phyloP scores from a whole-genome alignment of 1,140 invertebrate species.

The Heliconius hewitsoni region DNA sequence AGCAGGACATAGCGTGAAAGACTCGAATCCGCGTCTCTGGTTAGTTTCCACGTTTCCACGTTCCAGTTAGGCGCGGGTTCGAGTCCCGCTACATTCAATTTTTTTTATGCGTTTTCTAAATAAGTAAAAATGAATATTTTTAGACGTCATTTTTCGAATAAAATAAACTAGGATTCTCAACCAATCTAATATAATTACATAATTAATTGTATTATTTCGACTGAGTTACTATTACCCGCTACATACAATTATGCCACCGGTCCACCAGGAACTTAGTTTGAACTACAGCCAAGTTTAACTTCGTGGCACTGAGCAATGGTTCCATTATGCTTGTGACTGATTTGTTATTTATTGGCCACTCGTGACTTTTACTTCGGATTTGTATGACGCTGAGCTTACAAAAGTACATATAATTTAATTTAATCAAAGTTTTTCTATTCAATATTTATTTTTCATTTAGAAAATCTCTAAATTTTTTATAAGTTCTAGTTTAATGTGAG shows the following conservation, averaged over 20 bases:
- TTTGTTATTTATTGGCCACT: slow-evolving; percentile 74
- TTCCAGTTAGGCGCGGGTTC: too few relatives aligned
- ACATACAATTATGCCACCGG: slow-evolving; percentile 45
- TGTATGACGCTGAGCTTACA: background rate
- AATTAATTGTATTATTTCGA: background rate
- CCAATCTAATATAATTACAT: background rate
- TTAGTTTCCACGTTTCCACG: too few relatives aligned
- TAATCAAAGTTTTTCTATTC: background rate
- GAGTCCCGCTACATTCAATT: too few relatives aligned
- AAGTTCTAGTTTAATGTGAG: too few relatives aligned
- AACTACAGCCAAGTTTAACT: slow-evolving; percentile 71
- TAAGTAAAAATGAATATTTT: too few relatives aligned
- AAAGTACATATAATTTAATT: background rate
- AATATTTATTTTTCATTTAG: background rate
- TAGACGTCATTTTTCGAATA: too few relatives aligned
- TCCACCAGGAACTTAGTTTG: slow-evolving; percentile 60
- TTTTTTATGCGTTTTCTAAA: too few relatives aligned
- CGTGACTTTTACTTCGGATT: slow-evolving; percentile 48
- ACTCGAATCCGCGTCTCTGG: too few relatives aligned
- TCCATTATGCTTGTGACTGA: slow-evolving; percentile 73
- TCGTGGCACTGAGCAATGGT: slow-evolving; percentile 66
- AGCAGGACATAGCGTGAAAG: too few relatives aligned
- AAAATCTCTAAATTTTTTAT: too few relatives aligned
- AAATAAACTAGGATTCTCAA: too few relatives aligned
- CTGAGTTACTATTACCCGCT: slow-evolving; percentile 24